Evolutionary conservation across 1,140 invertebrate genomes (phyloP).

Genomic region (fruit fly (Drosophila melanogaster)): DNA sequence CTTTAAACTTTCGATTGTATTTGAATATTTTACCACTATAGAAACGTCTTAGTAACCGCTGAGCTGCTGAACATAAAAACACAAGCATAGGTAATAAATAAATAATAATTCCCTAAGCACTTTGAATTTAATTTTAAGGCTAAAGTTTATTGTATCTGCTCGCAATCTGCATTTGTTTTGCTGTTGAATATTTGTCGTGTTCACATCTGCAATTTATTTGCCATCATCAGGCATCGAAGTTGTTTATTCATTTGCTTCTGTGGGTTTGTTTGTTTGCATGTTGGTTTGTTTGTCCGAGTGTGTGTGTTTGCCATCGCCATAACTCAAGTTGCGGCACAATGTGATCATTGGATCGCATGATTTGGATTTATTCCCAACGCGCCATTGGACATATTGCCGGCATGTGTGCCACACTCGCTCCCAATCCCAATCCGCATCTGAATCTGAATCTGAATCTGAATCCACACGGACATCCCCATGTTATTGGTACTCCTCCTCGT

Average conservation of each 20-base stretch:
- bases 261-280: constrained; percentile 24
- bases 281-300: constrained; percentile 18
- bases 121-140: constrained; percentile 2
- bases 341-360: constrained; percentile 82
- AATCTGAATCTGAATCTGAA: constrained; percentile 13
- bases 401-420: constrained; percentile 74
- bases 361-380: constrained; percentile 80
- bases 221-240: constrained; percentile 56
- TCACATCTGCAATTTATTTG: constrained; percentile 74
- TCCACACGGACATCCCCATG: constrained; percentile 44
- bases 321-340: constrained; percentile 79
- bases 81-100: neutral
- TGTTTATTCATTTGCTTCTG: constrained; percentile 45
- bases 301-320: constrained; percentile 58
- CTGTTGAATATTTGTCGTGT: constrained; percentile 50
- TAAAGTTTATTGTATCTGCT: constrained; percentile 9
- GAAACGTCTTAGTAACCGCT: neutral
- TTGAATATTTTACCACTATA: too few species aligned
- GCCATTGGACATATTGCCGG: constrained; percentile 80
- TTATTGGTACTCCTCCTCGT: constrained; percentile 18
- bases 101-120: neutral
- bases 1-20: too few species aligned
- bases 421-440: constrained; percentile 21
- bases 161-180: constrained; percentile 27
- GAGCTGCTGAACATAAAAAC: too few species aligned